Conservation (phyloP, 2,888 invertebrate species). For the Lottia scabra region DNA sequence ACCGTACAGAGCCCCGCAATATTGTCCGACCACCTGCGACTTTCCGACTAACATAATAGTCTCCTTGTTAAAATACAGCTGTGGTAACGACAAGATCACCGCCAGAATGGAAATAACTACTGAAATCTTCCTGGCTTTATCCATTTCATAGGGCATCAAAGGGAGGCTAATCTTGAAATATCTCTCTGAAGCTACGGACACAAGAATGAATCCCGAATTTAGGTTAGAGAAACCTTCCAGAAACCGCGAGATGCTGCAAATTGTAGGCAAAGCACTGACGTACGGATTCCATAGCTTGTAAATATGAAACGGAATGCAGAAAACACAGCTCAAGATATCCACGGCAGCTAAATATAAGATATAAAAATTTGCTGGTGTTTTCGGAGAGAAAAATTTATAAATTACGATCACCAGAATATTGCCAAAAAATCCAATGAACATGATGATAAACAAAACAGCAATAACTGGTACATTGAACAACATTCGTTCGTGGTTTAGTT, state of each 20-base stretch:
- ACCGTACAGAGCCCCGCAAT: slow-evolving; percentile 41
- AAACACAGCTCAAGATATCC: slow-evolving; percentile 45
- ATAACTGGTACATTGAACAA: slow-evolving; percentile 45
- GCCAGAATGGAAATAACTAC: slow-evolving; percentile 37
- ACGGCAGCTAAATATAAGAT: slow-evolving; percentile 46
- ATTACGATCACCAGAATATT: slow-evolving; percentile 50
- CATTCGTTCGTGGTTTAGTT: slow-evolving; percentile 39
- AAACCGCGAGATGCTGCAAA: slow-evolving; percentile 49
- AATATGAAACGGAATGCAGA: slow-evolving; percentile 51
- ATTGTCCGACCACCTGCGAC: slow-evolving; percentile 40
- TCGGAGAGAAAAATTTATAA: slow-evolving; percentile 42
- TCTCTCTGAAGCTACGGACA: slow-evolving; percentile 54
- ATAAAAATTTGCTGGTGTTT: slow-evolving; percentile 49
- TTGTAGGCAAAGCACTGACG: slow-evolving; percentile 37
- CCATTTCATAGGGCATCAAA: slow-evolving; percentile 45
- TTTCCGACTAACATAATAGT: slow-evolving; percentile 34
- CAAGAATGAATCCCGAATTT: slow-evolving; percentile 47
- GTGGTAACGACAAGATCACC: slow-evolving; percentile 44
- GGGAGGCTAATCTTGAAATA: slow-evolving; percentile 56
- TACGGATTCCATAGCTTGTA: slow-evolving; percentile 47
- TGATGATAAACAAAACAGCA: slow-evolving; percentile 39
- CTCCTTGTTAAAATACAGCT: slow-evolving; percentile 21
- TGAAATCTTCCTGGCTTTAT: slow-evolving; percentile 45
- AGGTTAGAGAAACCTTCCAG: slow-evolving; percentile 44
- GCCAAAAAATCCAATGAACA: slow-evolving; percentile 43